Percentiles rank a stretch among this genome's conserved stretches.
Conservation (phyloP, 2,113 vertebrate genomes). For the Gobius niger region DNA sequence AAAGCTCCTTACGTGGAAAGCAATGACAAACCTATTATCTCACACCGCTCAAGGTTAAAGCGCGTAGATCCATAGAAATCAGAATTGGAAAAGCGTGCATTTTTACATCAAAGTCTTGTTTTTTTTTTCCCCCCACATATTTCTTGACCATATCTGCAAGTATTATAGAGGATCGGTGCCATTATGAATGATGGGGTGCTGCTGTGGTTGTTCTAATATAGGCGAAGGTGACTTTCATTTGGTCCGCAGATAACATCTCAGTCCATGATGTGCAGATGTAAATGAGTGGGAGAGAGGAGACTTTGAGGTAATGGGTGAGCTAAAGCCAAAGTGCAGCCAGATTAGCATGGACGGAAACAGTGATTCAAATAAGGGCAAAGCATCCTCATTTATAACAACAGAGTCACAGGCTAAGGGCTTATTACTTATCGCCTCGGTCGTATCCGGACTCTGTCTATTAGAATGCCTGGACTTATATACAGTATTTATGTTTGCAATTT, state of each 20-base stretch:
- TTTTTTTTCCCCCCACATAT: conserved; percentile 10
- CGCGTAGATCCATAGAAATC: conserved; percentile 65
- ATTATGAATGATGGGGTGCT: conserved; percentile 78
- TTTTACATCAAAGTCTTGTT: conserved; percentile 53
- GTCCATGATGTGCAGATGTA: conserved; percentile 59
- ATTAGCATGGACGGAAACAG: conserved; percentile 17
- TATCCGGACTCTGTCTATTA: neutral
- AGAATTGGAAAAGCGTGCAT: conserved; percentile 72
- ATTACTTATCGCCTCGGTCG: neutral
- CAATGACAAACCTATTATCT: conserved; percentile 81
- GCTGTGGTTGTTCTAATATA: conserved; percentile 68
- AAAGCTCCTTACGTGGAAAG: conserved; percentile 69
- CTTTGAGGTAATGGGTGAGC: conserved; percentile 45
- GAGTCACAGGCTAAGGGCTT: neutral
- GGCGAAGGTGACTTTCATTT: conserved; percentile 70
- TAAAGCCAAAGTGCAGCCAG: conserved; percentile 15
- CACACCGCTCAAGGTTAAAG: conserved; percentile 76
- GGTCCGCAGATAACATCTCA: conserved; percentile 62
- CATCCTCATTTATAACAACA: neutral
- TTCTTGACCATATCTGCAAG: conserved; percentile 74
- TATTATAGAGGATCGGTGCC: conserved; percentile 80
- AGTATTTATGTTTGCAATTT: neutral
- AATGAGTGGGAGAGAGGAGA: conserved; percentile 53
- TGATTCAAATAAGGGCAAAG: conserved; percentile 1
- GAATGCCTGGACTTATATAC: neutral